These are phyloP conservation scores for Semicossyphus pulcher DNA, from an alignment of 2,113 vertebrate species.

Conservation along the genomic window DNA sequence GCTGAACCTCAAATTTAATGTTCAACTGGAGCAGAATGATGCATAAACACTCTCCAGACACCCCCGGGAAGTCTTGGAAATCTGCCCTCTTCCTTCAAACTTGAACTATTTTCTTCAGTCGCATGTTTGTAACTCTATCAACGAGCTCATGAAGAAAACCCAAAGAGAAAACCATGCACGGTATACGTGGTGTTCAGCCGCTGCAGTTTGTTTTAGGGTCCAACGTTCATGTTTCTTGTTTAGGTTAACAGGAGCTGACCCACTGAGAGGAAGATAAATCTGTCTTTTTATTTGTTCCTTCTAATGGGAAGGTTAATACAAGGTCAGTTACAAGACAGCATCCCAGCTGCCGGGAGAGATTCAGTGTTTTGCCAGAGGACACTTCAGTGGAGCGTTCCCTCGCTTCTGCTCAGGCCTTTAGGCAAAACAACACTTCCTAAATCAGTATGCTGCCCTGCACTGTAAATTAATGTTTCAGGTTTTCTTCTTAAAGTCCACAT, in stretches of 20 bases:
- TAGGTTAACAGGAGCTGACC: constrained; percentile 1
- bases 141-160: constrained; percentile 1
- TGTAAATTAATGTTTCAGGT: constrained; percentile 27
- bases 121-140: constrained; percentile 17
- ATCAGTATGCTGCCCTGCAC: constrained; percentile 8
- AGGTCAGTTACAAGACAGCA: constrained; percentile 17
- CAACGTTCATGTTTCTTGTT: constrained; percentile 6
- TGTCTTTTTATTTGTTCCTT: constrained; percentile 8
- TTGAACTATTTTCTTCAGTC: constrained; percentile 25
- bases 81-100: constrained; percentile 31
- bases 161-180: background rate
- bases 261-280: constrained; percentile 5
- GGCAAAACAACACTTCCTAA: background rate
- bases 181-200: background rate
- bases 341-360: background rate
- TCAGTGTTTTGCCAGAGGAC: constrained; percentile 17
- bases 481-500: constrained; percentile 18
- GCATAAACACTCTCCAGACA: constrained; percentile 57
- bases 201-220: constrained; percentile 1
- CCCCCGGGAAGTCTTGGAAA: constrained; percentile 33
- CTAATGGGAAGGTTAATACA: background rate
- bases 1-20: constrained; percentile 49
- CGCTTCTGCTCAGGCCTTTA: background rate
- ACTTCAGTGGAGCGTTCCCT: background rate
- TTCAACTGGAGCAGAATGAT: constrained; percentile 46